Base-by-base conservation (phyloP, 2,888 invertebrate genomes). In the Pseudoips prasinana region DNA sequence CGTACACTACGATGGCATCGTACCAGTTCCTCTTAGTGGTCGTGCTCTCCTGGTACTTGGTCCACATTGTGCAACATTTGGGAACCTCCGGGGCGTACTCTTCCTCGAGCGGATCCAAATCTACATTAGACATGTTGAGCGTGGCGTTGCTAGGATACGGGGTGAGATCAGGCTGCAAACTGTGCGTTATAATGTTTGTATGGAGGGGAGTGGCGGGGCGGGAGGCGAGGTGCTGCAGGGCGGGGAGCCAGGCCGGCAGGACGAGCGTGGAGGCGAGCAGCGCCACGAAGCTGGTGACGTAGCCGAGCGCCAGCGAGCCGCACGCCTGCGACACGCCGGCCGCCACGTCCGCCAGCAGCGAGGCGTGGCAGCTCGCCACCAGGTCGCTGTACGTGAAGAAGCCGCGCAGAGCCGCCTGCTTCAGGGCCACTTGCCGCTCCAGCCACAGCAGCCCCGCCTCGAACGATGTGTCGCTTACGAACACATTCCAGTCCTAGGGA, bases 321-420 rank as follows among this genome's bases (percentile, higher is more conserved):
- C 28, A 49, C 47, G 35, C 62, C 46, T 5, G 64, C 60, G 28
- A 39, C 33, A 27, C 39, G 45, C 18, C 56, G 50, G 8, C 54
- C 46, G 29, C 46, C 48, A 46, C 54, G 40, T 34, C 61, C 38
- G 36, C 46, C 47, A 91, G 58, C 42, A 90, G 57, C 38, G 90
- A 89, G 33, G 88, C 63, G 14, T 75, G 73, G 34, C 91, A 67
- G 10, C 93, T 63, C 40, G 90, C 91, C 50, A 90, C 81, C 32
- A 96, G 81, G 85, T 97, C 96, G 0, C 93, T 90, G 68, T 96
- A 96, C 0, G 96, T 95, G 64, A 94, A 93, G 93, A 94, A 95
- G 1, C 96, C 96, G 10, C 96, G 90, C 46, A 90, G 82, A 18
- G 76, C 76, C 7, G 93, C 94, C 83, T 96, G 93, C 58, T 91